Evolutionary conservation across 2,888 invertebrate species (phyloP), one percentile per base, ranked within the genome.

Genomic region (Pandemis cinnamomeana): DNA sequence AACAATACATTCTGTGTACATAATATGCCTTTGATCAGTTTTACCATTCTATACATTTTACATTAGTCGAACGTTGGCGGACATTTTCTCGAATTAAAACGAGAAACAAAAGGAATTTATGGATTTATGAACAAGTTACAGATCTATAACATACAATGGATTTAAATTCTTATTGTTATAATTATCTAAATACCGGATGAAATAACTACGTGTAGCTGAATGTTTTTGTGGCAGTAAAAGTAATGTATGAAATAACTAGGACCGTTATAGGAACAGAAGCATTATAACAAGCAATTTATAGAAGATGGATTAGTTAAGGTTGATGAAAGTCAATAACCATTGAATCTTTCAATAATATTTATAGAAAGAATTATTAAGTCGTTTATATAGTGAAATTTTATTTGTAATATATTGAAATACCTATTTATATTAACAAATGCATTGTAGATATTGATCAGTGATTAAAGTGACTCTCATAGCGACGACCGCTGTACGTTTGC

Each of bases 401-500:
- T 74, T 74, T 74, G 74, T 71, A 71, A 71, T 67, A 74, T 74
- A 74, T 61, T 55, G 69, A 74, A 62, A 67, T 74, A 20, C 20
- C 20, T 20, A 71, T 74, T 74, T 74, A 73, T 73, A 73, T 44
- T 63, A 64, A 67, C 67, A 62, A 73, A 73, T 66, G 67, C 78
- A 78, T 78, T 79, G 77, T 72, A 77, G 79, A 80, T 79, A 81
- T 76, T 76, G 79, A 77, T 77, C 78, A 79, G 77, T 80, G 81
- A 76, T 80, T 80, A 76, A 81, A 84, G 84, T 82, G 71, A 83
- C 91, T 91, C 91, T 87, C 88, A 87, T 82, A 86, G 87, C 87
- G 87, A 87, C 78, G 83, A 85, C 86, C 89, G 87, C 88, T 82
- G 86, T 87, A 84, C 81, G 89, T 91, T 92, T 92, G 89, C 83